Evolutionary conservation across 2,888 invertebrate species (phyloP).

Genomic region (Heliconius charithonia): DNA sequence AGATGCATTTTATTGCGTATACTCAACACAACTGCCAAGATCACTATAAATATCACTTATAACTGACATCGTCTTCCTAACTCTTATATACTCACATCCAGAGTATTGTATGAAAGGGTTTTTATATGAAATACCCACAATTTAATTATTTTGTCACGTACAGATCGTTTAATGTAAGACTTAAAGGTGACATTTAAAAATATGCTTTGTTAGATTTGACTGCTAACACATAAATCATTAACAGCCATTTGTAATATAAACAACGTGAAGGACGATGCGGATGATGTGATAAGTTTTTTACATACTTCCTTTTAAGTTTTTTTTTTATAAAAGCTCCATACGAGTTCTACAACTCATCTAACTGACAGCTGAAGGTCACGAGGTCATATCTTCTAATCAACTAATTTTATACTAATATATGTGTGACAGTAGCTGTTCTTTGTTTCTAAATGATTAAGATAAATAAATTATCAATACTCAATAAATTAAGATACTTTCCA

Average conservation of each 20-base stretch:
- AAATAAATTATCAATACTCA: no score
- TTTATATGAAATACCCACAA: conserved; percentile 1
- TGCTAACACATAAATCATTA: background rate
- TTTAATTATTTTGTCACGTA: conserved; percentile 6
- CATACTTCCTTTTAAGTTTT: background rate
- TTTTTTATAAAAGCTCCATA: background rate
- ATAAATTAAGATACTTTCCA: no score
- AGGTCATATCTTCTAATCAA: no score
- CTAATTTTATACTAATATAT: no score
- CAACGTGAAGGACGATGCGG: background rate
- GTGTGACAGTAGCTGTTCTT: no score
- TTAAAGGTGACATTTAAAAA: background rate
- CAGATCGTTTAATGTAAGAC: background rate
- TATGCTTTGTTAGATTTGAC: background rate
- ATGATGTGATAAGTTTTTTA: background rate
- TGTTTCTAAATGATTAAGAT: no score
- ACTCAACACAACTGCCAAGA: background rate
- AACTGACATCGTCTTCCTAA: background rate
- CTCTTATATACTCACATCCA: conserved; percentile 8
- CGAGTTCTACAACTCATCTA: background rate
- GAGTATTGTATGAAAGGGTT: conserved; percentile 6
- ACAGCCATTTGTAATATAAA: background rate
- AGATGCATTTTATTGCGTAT: background rate
- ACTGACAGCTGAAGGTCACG: background rate
- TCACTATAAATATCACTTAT: background rate